Percentiles rank a stretch among this genome's conserved stretches.
phyloP scores from a whole-genome alignment of 2,797 vertebrate species.

The Perodicticus potto region DNA sequence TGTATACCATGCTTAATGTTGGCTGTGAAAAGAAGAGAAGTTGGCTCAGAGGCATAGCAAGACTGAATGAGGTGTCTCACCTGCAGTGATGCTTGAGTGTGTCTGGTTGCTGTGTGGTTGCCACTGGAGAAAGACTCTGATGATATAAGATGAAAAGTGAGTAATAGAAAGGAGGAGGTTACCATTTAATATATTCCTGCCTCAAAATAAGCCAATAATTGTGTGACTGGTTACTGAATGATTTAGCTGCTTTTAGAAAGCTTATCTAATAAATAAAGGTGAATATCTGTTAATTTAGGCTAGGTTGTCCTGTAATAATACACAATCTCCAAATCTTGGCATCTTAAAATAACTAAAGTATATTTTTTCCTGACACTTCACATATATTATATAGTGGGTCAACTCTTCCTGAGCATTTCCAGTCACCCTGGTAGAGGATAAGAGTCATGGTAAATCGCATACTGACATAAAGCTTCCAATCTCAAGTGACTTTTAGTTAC shows the following conservation, averaged over 20 bases:
- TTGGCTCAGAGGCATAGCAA: background rate
- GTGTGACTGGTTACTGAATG: background rate
- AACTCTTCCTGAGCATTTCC: background rate
- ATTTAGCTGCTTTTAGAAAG: background rate
- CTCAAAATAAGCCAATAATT: background rate
- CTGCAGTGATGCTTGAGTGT: background rate
- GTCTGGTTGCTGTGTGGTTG: background rate
- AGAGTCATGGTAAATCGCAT: background rate
- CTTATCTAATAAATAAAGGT: background rate
- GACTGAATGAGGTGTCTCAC: background rate
- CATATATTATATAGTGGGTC: background rate
- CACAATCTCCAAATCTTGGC: background rate
- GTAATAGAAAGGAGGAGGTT: background rate
- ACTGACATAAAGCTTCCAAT: background rate
- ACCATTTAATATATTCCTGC: background rate
- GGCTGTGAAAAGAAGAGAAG: background rate
- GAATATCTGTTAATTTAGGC: background rate
- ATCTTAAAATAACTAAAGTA: slow-evolving; percentile 22
- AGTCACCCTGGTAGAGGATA: background rate
- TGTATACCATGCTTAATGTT: background rate
- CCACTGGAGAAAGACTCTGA: background rate
- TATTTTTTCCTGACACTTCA: slow-evolving; percentile 13
- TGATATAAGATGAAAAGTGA: background rate
- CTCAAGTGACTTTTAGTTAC: background rate
- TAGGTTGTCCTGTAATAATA: background rate